These are phyloP conservation scores for Haplochromis burtoni DNA, from an alignment of 2,113 vertebrate species.

Conservation along the genomic window DNA sequence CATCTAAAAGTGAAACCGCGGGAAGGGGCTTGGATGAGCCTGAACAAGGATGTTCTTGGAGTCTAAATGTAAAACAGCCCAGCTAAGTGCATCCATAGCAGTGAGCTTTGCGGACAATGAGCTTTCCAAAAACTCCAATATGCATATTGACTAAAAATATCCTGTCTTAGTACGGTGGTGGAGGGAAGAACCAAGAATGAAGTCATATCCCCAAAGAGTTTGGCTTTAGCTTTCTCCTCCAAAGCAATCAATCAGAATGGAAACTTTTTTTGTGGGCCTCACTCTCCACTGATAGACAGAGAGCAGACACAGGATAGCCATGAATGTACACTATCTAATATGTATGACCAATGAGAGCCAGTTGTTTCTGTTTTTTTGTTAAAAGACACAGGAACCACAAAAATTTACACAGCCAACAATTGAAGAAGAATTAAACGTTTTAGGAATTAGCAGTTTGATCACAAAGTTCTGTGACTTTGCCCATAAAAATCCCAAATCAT, in stretches of 20 bases:
- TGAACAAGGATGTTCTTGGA: constrained; percentile 7
- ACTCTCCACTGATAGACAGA: not conserved
- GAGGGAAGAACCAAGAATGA: constrained; percentile 34
- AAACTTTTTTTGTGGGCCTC: not conserved
- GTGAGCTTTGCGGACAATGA: not conserved
- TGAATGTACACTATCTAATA: not conserved
- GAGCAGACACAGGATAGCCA: constrained; percentile 7
- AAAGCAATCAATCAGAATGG: constrained; percentile 41
- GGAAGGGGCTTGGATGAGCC: not conserved
- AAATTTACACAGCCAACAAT: not conserved
- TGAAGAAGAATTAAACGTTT: not conserved
- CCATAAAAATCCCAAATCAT: not conserved
- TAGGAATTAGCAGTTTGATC: not conserved
- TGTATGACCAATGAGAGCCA: not conserved
- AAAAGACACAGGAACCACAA: not conserved
- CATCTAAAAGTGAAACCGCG: not conserved
- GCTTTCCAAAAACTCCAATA: constrained; percentile 40
- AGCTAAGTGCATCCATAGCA: constrained; percentile 4
- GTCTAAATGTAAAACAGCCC: constrained; percentile 25
- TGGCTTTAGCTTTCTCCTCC: constrained; percentile 12
- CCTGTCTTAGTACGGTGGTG: constrained; percentile 22
- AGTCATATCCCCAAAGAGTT: constrained; percentile 36
- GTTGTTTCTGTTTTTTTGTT: not conserved
- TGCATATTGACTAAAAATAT: constrained; percentile 55
- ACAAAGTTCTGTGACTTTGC: not conserved